A percentile compares a stretch with the other conserved stretches of the same genome.
Conservation (phyloP, 2,797 vertebrate genomes). For the Carcharodon carcharias region DNA sequence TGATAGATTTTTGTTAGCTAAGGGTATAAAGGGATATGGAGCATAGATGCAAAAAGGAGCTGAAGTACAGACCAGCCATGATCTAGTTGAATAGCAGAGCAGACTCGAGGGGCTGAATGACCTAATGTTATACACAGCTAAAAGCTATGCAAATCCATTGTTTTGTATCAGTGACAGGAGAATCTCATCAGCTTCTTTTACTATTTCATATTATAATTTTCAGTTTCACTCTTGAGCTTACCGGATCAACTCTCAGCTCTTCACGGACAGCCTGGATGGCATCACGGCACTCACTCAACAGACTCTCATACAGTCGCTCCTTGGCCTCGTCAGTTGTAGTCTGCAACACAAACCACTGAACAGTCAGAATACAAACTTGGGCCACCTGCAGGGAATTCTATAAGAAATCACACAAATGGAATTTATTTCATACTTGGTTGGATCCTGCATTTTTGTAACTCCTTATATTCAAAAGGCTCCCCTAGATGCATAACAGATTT, state of each 20-base stretch:
- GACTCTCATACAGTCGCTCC: slow-evolving; percentile 88
- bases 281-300: slow-evolving; percentile 92
- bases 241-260: slow-evolving; percentile 84
- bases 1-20: not conserved
- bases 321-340: slow-evolving; percentile 89
- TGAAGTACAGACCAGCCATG: not conserved
- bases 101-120: not conserved
- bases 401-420: not conserved
- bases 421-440: not conserved
- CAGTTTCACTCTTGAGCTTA: slow-evolving; percentile 48
- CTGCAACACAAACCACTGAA: slow-evolving; percentile 51
- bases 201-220: not conserved
- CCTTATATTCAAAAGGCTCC: not conserved
- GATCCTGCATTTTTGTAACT: not conserved
- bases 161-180: not conserved
- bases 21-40: not conserved
- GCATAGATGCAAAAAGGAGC: not conserved
- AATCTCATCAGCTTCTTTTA: not conserved
- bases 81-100: not conserved
- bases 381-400: not conserved
- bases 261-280: slow-evolving; percentile 92
- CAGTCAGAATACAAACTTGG: not conserved
- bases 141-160: not conserved
- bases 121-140: not conserved
- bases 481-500: not conserved